A percentile compares a stretch with the other conserved stretches of the same genome.
Conservation (phyloP, 2,797 vertebrate species). For the Sylvilagus floridanus region DNA sequence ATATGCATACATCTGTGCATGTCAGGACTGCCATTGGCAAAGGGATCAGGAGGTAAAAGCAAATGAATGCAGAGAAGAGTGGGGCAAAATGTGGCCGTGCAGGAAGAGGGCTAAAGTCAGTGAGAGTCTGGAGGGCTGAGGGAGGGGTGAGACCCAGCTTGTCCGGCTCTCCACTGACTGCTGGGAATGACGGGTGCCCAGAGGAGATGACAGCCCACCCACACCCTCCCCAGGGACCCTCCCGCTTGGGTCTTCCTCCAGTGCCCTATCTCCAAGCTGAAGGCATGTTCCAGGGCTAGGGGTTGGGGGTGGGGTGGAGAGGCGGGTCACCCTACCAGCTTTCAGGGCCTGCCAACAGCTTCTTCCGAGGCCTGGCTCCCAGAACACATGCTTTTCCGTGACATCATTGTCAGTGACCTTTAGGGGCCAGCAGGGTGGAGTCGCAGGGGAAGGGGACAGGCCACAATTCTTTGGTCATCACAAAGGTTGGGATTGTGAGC, state of each 20-base stretch:
- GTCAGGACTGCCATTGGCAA: too few species aligned
- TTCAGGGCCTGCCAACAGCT: background rate
- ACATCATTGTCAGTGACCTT: slow-evolving; percentile 86
- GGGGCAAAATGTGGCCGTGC: background rate
- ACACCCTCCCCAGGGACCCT: background rate
- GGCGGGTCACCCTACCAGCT: background rate
- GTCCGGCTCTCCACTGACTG: fast-evolving
- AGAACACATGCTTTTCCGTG: slow-evolving; percentile 84
- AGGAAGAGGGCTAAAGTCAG: background rate
- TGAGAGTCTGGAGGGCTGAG: background rate
- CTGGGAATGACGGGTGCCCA: fast-evolving
- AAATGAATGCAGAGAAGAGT: background rate
- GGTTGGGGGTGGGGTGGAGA: background rate
- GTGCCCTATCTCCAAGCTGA: background rate
- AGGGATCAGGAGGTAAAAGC: background rate
- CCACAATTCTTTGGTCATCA: slow-evolving; percentile 86
- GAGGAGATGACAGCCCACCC: fast-evolving
- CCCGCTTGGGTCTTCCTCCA: background rate
- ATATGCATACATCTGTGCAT: background rate
- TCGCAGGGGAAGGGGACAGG: slow-evolving; percentile 81
- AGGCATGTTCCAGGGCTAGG: background rate
- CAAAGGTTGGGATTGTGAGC: slow-evolving; percentile 90
- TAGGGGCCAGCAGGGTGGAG: slow-evolving; percentile 81
- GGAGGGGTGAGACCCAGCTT: background rate
- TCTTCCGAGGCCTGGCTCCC: slow-evolving; percentile 72